phyloP scores from a whole-genome alignment of 2,888 invertebrate genomes.

The Morpho helenor region DNA sequence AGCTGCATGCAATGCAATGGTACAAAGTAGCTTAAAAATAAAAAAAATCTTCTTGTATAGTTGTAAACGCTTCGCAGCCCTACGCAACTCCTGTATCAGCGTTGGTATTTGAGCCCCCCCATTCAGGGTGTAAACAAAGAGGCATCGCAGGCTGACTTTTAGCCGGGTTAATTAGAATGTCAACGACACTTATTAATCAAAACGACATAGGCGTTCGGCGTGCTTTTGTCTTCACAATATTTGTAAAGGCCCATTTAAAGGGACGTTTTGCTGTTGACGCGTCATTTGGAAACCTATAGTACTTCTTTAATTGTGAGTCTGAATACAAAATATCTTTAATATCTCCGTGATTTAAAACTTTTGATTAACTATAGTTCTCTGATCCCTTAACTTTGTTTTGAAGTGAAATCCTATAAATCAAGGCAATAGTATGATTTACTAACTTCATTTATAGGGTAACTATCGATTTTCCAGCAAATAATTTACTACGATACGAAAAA shows the following conservation, averaged over 20 bases:
- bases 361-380: background rate
- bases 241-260: slow-evolving; percentile 24
- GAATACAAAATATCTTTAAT: background rate
- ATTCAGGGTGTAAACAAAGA: slow-evolving; percentile 58
- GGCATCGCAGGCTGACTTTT: slow-evolving; percentile 58
- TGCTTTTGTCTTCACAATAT: slow-evolving; percentile 27
- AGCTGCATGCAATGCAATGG: too few relatives aligned
- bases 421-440: too few relatives aligned
- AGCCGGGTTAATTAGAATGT: slow-evolving; percentile 74
- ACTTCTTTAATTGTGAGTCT: slow-evolving; percentile 15
- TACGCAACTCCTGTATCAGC: slow-evolving; percentile 24
- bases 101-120: slow-evolving; percentile 46
- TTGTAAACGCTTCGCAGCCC: slow-evolving; percentile 6
- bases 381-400: too few relatives aligned
- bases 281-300: slow-evolving; percentile 26
- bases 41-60: background rate
- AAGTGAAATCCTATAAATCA: too few relatives aligned
- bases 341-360: too few relatives aligned
- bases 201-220: slow-evolving; percentile 33
- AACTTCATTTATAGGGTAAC: too few relatives aligned
- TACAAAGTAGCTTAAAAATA: background rate
- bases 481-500: too few relatives aligned
- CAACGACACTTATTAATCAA: slow-evolving; percentile 74
- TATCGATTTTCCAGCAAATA: too few relatives aligned
- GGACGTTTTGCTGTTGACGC: slow-evolving; percentile 23